Percentiles rank a stretch among this genome's conserved stretches.
phyloP scores from a whole-genome alignment of 2,888 invertebrate genomes.

The Brachyopa scutellaris region DNA sequence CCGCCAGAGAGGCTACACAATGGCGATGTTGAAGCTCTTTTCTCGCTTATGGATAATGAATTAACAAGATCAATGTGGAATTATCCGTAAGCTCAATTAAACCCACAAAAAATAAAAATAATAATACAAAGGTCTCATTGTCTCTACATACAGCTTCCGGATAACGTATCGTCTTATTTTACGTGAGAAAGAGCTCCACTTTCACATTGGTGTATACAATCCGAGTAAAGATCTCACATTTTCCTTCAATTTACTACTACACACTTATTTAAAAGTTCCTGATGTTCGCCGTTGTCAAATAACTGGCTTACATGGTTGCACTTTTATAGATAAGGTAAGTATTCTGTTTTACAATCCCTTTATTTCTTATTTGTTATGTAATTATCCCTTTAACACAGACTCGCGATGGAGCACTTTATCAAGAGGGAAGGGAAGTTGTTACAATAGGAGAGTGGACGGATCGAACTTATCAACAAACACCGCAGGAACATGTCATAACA shows the following conservation, averaged over 20 bases:
- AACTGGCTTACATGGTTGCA: constrained; percentile 94
- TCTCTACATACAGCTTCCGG: constrained; percentile 86
- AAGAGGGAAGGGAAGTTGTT: constrained; percentile 95
- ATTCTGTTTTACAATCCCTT: constrained; percentile 16
- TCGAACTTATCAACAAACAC: constrained; percentile 95
- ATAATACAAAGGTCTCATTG: background rate
- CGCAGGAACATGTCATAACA: constrained; percentile 95
- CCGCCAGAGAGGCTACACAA: constrained; percentile 93
- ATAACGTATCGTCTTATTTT: constrained; percentile 95
- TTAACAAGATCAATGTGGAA: constrained; percentile 97
- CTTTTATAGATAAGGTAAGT: constrained; percentile 92
- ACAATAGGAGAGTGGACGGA: constrained; percentile 96
- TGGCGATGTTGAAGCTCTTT: constrained; percentile 95
- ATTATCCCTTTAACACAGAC: constrained; percentile 83
- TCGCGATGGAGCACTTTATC: constrained; percentile 91
- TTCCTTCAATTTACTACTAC: constrained; percentile 95
- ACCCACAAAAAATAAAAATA: too few relatives aligned
- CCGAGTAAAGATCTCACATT: constrained; percentile 95
- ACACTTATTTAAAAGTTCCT: constrained; percentile 97
- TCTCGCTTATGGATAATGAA: constrained; percentile 95
- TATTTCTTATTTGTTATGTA: too few relatives aligned
- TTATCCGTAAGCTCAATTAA: constrained; percentile 87
- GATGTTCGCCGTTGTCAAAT: constrained; percentile 96
- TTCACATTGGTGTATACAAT: constrained; percentile 96
- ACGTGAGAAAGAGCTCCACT: constrained; percentile 94